These are phyloP conservation scores for Cynopterus sphinx DNA, from an alignment of 2,797 vertebrate genomes.

Conservation along the genomic window DNA sequence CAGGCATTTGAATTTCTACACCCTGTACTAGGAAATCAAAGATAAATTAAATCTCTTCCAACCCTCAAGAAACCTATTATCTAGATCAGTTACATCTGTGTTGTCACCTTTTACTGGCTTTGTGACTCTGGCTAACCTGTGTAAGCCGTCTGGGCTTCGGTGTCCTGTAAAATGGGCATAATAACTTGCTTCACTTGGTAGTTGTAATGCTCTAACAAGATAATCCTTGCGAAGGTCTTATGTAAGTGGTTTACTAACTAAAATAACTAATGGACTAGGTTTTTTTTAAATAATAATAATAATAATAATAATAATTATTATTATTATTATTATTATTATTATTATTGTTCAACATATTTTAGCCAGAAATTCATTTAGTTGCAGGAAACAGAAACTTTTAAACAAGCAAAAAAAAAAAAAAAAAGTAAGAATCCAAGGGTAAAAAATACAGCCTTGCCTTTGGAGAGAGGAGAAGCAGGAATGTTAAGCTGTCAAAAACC, in stretches of 20 bases:
- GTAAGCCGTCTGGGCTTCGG: not conserved
- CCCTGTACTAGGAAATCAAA: not conserved
- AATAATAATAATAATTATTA: no score
- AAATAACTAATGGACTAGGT: constrained; percentile 12
- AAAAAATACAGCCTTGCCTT: not conserved
- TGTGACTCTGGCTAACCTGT: not conserved
- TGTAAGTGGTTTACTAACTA: not conserved
- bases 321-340: not conserved
- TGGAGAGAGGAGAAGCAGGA: not conserved
- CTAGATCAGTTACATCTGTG: not conserved
- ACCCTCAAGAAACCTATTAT: not conserved
- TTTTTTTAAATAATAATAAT: no score
- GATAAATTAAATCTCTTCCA: not conserved
- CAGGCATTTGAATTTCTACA: not conserved
- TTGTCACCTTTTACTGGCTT: not conserved
- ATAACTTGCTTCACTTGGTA: not conserved
- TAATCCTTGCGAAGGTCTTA: not conserved
- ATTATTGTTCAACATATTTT: not conserved
- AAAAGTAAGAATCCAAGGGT: not conserved
- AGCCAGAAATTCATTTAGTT: constrained; percentile 17
- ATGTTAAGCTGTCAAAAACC: not conserved
- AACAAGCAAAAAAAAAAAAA: not conserved
- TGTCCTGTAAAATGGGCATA: not conserved
- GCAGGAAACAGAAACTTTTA: not conserved
- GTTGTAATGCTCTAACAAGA: not conserved